Base-by-base conservation (phyloP, 1,140 invertebrate species). In the Psix sp. region DNA sequence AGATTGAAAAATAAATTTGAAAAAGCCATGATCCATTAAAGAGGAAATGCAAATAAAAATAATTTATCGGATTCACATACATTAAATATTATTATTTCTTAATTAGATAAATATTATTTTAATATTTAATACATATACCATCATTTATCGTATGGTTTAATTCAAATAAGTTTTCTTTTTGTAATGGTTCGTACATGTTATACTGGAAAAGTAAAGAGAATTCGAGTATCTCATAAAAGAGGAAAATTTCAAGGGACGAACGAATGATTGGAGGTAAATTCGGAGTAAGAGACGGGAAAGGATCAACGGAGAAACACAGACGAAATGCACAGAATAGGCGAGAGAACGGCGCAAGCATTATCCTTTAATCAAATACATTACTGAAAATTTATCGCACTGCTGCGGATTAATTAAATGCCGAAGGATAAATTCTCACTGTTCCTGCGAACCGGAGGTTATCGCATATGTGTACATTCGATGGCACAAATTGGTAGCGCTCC, bases 311-410 rank as follows among this genome's bases (percentile, higher is more conserved):
- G 43, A 35, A 63, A 66, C 36, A 40, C 29, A 52, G 45, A 67
- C 45, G 52, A 59, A 57, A 51, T 26, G 46, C 29, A 24, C 13
- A 39, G 31, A 59, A 16, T 9, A 43, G 43, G 39, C n/a, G 43
- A 68, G 65, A 63, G 38, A 67, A 66, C 57, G 42, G 78, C 78
- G 70, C 76, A 80, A 80, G 84, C 82, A 86, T 87, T 87, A 86
- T 87, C 85, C 84, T 85, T 85, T 86, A 86, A 86, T 86, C 85
- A 87, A 87, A 87, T 85, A 85, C 84, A 86, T 87, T 86, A 86
- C 80, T 73, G 80, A 84, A 85, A 87, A 87, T 86, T 87, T 87
- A 87, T 87, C 81, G 85, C 80, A 77, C 77, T 75, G 75, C 79
- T 77, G 81, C 80, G 81, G 85, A 86, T 84, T 86, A 86, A 86